Evolutionary conservation across 1,140 invertebrate species (phyloP), one percentile per base, ranked within the genome.

Genomic region (Drosophila sulfurigaster): DNA sequence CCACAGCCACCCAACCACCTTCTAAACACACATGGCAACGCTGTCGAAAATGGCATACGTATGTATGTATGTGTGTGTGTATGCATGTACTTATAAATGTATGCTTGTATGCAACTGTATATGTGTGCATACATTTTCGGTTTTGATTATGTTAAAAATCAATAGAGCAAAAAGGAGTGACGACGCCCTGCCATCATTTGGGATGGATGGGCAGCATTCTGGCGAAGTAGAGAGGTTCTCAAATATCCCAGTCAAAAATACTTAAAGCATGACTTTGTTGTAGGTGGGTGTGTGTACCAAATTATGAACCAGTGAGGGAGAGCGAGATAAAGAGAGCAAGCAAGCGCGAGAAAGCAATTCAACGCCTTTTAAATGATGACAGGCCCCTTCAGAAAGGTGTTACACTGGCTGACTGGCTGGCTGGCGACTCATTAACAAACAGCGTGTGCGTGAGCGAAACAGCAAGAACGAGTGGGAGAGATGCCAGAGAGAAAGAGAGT

Each of bases 131-230:
- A 86, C 69, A 83, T 91, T 83, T 91, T 54, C 64, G 85, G 76
- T 86, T 90, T 88, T 91, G 86, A 91, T 91, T 91, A 91, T 91
- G 86, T 91, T 91, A 91, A 91, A 91, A 91, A 91, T 91, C 90
- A 91, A 91, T 91, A 91, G 90, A 88, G 81, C 87, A 91, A 91
- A 91, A 88, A 85, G 85, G 85, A 88, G 81, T 85, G 86, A 88
- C 75, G 75, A 80, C 68, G 73, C 69, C 72, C 67, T 52, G 65
- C 52, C 48, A 25, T 43, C 16, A 7, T 28, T 15, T 43, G 30
- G 13, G 38, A 25, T 52, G 49, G 28, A 25, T 46, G 51, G 35
- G 35, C 35, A 38, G 41, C 35, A 49, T 20, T 35, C 20, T 1
- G 41, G n/a, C 11, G 45, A 28, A 15, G 5, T 7, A 64, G 43